Evolutionary conservation across 2,888 invertebrate genomes (phyloP), one percentile per base, ranked within the genome.

Genomic region (Clistopyga incitator): DNA sequence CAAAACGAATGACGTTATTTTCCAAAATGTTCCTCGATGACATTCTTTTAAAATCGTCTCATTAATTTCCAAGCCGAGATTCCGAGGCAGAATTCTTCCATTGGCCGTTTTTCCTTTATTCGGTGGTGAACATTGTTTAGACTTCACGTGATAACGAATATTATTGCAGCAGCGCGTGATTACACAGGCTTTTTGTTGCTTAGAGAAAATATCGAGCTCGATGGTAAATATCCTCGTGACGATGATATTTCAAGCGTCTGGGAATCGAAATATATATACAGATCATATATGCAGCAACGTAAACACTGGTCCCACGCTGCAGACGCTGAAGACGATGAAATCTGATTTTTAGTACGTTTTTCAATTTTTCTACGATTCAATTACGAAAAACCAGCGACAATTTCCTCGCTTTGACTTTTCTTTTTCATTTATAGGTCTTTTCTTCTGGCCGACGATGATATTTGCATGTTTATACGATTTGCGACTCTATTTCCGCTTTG

Each of bases 221-320:
- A 67, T 80, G 59, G 67, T 68, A 78, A 78, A 42, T 61, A 74
- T 74, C 68, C 23, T 80, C 72, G 54, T 72, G 65, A 54, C 52
- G 50, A 70, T 61, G 78, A 70, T 68, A 56, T 67, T 50, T 79
- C 56, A 47, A 54, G 59, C 59, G 74, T 80, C 80, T 59, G 47
- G 47, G 59, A 20, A 29, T 3, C 29, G 29, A 2, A 4, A 29
- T 29, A 29, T 29, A 29, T 29, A 29, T 29, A 29, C 29, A 29
- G 2, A 4, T 29, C 2, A 29, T 29, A 29, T 29, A 29, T 29
- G 29, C 72, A 50, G 72, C 45, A 61, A 78, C 52, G 78, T 47
- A 68, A 82, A 82, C 65, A 56, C 70, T 34, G 75, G 70, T 83
- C 82, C 82, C 79, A 76, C 82, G 79, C 70, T 79, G 82, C 47